Conservation (phyloP, 2,888 invertebrate genomes). For the Deilephila elpenor region DNA sequence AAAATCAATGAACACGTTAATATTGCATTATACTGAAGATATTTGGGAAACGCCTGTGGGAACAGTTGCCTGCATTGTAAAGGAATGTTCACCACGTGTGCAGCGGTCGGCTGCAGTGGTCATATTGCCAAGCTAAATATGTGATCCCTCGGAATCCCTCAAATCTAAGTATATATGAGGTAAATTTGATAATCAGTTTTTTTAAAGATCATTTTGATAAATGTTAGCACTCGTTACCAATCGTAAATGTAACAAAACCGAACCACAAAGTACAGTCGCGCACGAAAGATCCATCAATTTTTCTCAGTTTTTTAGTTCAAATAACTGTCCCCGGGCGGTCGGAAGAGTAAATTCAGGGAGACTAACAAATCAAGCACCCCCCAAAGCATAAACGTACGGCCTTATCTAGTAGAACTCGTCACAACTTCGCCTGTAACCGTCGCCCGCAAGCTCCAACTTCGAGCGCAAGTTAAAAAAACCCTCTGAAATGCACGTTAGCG, state of each 20-base stretch:
- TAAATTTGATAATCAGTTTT: no score
- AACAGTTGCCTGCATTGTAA: not conserved
- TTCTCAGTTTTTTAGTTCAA: constrained; percentile 1
- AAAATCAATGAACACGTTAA: no score
- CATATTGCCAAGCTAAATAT: not conserved
- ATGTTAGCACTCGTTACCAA: not conserved
- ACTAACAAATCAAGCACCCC: constrained; percentile 26
- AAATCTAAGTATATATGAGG: not conserved
- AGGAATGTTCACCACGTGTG: not conserved
- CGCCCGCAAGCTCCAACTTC: constrained; percentile 12
- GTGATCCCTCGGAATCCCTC: not conserved
- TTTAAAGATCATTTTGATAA: no score
- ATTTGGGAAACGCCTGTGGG: not conserved
- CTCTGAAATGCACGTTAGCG: constrained; percentile 3
- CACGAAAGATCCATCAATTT: not conserved
- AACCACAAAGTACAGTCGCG: not conserved
- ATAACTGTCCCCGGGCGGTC: constrained; percentile 6
- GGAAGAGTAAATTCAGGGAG: constrained; percentile 13
- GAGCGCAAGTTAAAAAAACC: not conserved
- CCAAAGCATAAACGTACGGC: constrained; percentile 25
- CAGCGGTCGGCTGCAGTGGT: not conserved
- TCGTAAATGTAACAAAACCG: no score
- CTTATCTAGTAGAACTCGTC: constrained; percentile 23
- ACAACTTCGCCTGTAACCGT: constrained; percentile 20
- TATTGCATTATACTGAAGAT: not conserved